These are phyloP conservation scores for Chaetogeoica ovagalla DNA, from an alignment of 2,888 invertebrate species.

Conservation along the genomic window DNA sequence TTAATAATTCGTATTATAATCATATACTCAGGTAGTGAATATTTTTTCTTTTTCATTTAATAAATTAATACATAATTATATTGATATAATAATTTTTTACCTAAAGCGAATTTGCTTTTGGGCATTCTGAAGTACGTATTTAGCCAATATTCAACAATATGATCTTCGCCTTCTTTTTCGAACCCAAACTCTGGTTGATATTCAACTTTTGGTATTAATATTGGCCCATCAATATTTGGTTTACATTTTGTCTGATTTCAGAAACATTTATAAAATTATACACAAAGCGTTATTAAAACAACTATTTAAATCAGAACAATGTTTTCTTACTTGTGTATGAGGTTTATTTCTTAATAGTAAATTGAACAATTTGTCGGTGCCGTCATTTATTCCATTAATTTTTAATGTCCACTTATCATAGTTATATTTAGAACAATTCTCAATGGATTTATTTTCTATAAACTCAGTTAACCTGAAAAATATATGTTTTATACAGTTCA, in stretches of 20 bases:
- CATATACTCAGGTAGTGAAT: too few relatives aligned
- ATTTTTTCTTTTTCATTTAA: too few relatives aligned
- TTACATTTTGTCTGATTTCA: background rate
- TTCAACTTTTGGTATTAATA: conserved; percentile 47
- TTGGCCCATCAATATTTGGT: background rate
- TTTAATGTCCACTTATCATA: conserved; percentile 46
- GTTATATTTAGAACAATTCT: conserved; percentile 1
- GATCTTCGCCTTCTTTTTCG: conserved; percentile 32
- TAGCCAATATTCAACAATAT: conserved; percentile 32
- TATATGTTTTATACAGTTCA: background rate
- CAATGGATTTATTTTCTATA: background rate
- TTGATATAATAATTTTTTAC: background rate
- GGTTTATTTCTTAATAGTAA: conserved; percentile 44
- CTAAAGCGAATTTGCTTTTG: background rate
- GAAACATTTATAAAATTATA: background rate
- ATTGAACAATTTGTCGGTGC: background rate
- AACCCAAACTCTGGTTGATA: conserved; percentile 48
- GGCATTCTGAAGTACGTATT: conserved; percentile 38
- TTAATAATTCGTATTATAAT: background rate
- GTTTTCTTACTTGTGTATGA: conserved; percentile 28
- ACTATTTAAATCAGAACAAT: background rate
- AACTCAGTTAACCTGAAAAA: background rate
- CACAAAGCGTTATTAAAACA: background rate
- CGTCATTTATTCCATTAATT: background rate
- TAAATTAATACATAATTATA: background rate